Evolutionary conservation across 1,140 invertebrate genomes (phyloP), one percentile per base, ranked within the genome.

Genomic region (Muscidifurax raptorellus): DNA sequence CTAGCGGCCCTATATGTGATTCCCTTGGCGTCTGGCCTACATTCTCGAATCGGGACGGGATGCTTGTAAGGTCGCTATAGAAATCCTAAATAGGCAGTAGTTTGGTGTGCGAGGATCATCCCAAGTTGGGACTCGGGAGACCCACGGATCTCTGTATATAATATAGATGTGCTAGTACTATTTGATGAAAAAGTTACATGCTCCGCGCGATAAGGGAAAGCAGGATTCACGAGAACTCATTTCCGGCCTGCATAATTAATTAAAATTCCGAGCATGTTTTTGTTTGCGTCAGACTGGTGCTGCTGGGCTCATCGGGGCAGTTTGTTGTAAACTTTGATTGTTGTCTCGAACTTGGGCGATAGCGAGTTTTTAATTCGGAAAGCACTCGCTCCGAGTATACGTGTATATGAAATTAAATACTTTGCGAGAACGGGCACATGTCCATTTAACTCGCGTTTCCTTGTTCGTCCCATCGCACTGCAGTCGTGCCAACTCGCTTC

Each of bases 1-100:
- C 15, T 13, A 47, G 44, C 36, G 9, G 6, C 36, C 64, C 28
- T 10, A 0, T 3, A 9, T 2, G 27, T 15, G 10, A 77, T 77
- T 77, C 75, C 47, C 47, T 59, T 4, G 75, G 47, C 28, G 28
- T 59, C 9, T 59, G 47, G 47, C 75, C 75, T 77, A 77, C n/a
- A 64, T 77, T 64, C 25, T 5, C 2, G 18, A 59, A 75, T 59
- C 44, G 30, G 9, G 47, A 22, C 75, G 13, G n/a, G n/a, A 28
- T 18, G 15, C 44, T 28, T 47, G n/a, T n/a, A 77, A 52, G 40
- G 40, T 77, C 75, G n/a, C 2, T 27, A 15, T 59, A 28, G 27
- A 59, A 77, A 64, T 59, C 75, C 47, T 28, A n/a, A n/a, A n/a
- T n/a, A 52, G 47, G n/a, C 18, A 77, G 28, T 64, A 27, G 3